Percentiles rank a stretch among this genome's conserved stretches.
These are phyloP conservation scores for Piscicola geometra DNA, from an alignment of 2,888 invertebrate genomes.

Conservation along the genomic window DNA sequence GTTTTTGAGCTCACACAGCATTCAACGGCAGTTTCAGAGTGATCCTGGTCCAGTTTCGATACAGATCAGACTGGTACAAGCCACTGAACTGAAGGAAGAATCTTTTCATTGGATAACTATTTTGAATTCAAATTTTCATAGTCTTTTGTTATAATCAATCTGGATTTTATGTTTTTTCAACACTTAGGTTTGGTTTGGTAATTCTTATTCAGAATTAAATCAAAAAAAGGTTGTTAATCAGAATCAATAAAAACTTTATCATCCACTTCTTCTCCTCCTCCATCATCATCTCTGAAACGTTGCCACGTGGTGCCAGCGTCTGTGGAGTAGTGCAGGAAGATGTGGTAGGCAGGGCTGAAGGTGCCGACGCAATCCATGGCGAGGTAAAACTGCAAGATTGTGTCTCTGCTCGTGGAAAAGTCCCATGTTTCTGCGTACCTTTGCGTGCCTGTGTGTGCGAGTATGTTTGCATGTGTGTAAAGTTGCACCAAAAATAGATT, in stretches of 20 bases:
- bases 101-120: no score
- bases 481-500: no score
- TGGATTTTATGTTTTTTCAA: no score
- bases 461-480: not conserved
- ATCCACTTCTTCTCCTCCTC: no score
- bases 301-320: slow-evolving; percentile 56
- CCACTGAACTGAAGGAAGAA: slow-evolving; percentile 35
- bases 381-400: slow-evolving; percentile 57
- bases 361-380: slow-evolving; percentile 54
- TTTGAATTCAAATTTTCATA: no score
- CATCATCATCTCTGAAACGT: slow-evolving; percentile 45
- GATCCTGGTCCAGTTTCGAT: slow-evolving; percentile 54
- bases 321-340: slow-evolving; percentile 55
- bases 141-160: no score
- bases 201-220: no score
- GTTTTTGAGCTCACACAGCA: slow-evolving; percentile 56
- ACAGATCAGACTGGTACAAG: slow-evolving; percentile 50
- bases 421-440: slow-evolving; percentile 57
- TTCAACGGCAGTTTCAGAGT: slow-evolving; percentile 53
- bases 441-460: slow-evolving; percentile 41
- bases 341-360: slow-evolving; percentile 49
- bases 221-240: no score
- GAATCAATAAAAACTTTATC: no score
- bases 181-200: no score
- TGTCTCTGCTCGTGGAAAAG: slow-evolving; percentile 52